Base-by-base conservation (phyloP, 2,888 invertebrate species). In the Heliconius cydno region DNA sequence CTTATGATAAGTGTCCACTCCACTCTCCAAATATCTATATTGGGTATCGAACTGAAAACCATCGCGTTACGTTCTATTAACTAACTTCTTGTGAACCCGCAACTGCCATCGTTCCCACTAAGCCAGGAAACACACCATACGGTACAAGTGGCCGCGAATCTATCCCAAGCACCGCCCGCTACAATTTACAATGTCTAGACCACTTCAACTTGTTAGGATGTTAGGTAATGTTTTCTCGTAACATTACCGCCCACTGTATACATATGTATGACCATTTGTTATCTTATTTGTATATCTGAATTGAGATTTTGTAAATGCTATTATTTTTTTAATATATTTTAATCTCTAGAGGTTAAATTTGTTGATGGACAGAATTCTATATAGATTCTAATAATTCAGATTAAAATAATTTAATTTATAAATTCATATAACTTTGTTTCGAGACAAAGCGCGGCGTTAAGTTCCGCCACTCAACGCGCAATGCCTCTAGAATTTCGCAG, bases 161-260 rank as follows among this genome's bases (percentile, higher is more conserved):
- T 65, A 46, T 75, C 65, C 38, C 28, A 12, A 75, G 75, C 65
- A 28, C 28, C 28, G 25, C 41, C 63, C 65, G 25, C 41, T 65
- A 75, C 25, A 75, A 75, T 75, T 75, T 75, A 41, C 63, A 38
- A 75, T 67, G 67, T 76, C 76, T 67, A 76, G 66, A 52, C 68
- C 46, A 68, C 60, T 78, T 74, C 74, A 41, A 78, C 74, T 74
- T 74, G 68, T 78, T 78, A 74, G 67, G 52, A 68, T 60, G 68
- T 78, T 78, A 75, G 68, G 52, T 60, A 74, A 74, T n/a, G 41
- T 78, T 78, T 78, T 60, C 67, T 78, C 74, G 57, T 41, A 73
- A 41, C 25, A 74, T 68, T 41, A 60, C 74, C 67, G 74, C 78
- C 74, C 67, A 78, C 68, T 41, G n/a, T 73, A 46, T 46, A 72